Conservation (phyloP, 1,140 invertebrate genomes). For the Theocolax elegans region DNA sequence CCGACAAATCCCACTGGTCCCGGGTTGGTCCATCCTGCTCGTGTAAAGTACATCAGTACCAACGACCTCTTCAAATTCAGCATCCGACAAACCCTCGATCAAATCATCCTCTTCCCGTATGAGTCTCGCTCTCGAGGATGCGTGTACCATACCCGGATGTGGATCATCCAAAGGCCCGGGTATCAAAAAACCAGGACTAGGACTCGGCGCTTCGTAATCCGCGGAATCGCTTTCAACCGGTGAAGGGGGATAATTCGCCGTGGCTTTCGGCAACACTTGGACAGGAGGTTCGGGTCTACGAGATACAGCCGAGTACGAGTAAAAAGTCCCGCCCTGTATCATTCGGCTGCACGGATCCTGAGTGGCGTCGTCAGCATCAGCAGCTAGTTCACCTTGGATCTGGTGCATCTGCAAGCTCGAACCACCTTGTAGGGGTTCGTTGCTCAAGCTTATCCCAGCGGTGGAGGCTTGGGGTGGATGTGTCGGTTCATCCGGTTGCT, state of each 20-base stretch:
- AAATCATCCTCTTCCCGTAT: conserved; percentile 48
- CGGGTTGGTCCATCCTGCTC: conserved; percentile 26
- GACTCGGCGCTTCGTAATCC: conserved; percentile 63
- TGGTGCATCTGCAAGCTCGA: conserved; percentile 28
- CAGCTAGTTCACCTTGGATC: conserved; percentile 52
- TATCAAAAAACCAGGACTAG: too few relatives aligned
- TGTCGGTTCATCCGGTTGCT: too few relatives aligned
- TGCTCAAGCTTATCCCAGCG: not conserved
- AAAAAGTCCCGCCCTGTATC: conserved; percentile 56
- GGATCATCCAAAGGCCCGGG: not conserved
- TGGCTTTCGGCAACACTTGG: conserved; percentile 44
- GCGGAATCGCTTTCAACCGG: conserved; percentile 61
- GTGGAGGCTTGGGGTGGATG: conserved; percentile 21
- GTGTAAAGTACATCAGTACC: conserved; percentile 58
- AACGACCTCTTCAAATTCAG: conserved; percentile 55
- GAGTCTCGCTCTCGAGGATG: conserved; percentile 51
- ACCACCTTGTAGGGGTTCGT: conserved; percentile 12
- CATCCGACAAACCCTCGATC: conserved; percentile 54
- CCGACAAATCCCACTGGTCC: conserved; percentile 50
- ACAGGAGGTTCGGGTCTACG: too few relatives aligned
- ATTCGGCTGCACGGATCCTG: conserved; percentile 56
- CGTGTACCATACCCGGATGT: conserved; percentile 37
- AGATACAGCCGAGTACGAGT: conserved; percentile 60
- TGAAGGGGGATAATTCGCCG: conserved; percentile 45
- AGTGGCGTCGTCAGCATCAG: conserved; percentile 53